Conservation (phyloP, 2,113 vertebrate species). For the Oreochromis spilurus region DNA sequence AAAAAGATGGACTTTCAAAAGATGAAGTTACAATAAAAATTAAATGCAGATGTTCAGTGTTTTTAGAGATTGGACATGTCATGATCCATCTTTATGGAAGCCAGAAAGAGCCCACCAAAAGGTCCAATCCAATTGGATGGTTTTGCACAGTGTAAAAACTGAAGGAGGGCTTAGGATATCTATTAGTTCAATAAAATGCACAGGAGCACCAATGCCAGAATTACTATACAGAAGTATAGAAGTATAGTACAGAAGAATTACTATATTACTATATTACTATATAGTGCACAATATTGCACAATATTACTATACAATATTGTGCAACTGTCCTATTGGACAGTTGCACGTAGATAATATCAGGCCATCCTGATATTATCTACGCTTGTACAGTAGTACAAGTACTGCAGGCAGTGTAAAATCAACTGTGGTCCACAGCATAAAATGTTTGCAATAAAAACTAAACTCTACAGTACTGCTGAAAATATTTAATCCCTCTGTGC, state of each 20-base stretch:
- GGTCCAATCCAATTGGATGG: neutral
- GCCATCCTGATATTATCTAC: neutral
- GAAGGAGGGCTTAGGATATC: neutral
- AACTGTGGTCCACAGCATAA: neutral
- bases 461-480: neutral
- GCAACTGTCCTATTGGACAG: rapidly evolving
- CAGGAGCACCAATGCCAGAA: neutral
- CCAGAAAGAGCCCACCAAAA: neutral
- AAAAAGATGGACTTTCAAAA: neutral
- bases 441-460: neutral
- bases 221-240: neutral
- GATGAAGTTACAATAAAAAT: neutral
- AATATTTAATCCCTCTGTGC: neutral
- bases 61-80: neutral
- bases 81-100: neutral
- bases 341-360: neutral
- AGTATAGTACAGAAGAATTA: no score
- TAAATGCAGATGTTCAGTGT: neutral
- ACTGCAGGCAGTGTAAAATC: neutral
- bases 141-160: neutral
- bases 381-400: neutral
- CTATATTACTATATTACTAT: no score
- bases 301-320: no score
- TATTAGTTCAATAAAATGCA: neutral
- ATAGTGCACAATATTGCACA: no score